These are phyloP conservation scores for Drymonia ruficornis DNA, from an alignment of 2,888 invertebrate species.

Conservation along the genomic window DNA sequence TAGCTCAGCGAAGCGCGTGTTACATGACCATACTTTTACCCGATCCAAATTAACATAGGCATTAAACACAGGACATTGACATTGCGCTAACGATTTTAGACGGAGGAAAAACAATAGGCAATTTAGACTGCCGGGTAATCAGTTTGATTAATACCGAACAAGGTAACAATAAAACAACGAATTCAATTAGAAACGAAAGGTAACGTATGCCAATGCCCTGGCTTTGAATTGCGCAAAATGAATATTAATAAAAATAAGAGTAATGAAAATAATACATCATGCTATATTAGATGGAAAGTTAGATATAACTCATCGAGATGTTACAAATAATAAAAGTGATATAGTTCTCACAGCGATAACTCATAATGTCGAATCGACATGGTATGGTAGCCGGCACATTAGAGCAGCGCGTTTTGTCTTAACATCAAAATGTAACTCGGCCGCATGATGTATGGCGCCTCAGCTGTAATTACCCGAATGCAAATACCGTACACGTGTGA, in stretches of 20 bases:
- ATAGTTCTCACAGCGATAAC: slow-evolving; percentile 76
- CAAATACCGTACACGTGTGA: slow-evolving; percentile 83
- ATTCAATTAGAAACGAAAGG: slow-evolving; percentile 82
- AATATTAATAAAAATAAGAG: slow-evolving; percentile 75
- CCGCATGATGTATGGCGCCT: slow-evolving; percentile 75
- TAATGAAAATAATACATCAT: slow-evolving; percentile 83
- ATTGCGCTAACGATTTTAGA: slow-evolving; percentile 79
- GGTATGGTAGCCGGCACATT: slow-evolving; percentile 67
- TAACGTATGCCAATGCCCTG: slow-evolving; percentile 95
- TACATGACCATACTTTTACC: slow-evolving; percentile 50
- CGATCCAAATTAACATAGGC: slow-evolving; percentile 69
- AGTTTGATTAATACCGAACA: slow-evolving; percentile 83
- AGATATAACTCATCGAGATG: slow-evolving; percentile 74
- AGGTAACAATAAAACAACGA: slow-evolving; percentile 80
- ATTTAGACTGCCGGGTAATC: slow-evolving; percentile 81
- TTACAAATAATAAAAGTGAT: slow-evolving; percentile 75
- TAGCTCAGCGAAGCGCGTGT: slow-evolving; percentile 48
- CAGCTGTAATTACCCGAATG: slow-evolving; percentile 79
- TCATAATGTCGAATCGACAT: slow-evolving; percentile 73
- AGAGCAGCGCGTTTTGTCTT: slow-evolving; percentile 69
- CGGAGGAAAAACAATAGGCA: slow-evolving; percentile 81
- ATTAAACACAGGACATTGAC: slow-evolving; percentile 89
- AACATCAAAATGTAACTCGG: slow-evolving; percentile 77
- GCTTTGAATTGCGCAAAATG: slow-evolving; percentile 87
- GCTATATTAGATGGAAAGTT: slow-evolving; percentile 82